A percentile compares a stretch with the other conserved stretches of the same genome.
Evolutionary conservation across 2,888 invertebrate genomes (phyloP).

Genomic region (Cyclophora albipunctata): DNA sequence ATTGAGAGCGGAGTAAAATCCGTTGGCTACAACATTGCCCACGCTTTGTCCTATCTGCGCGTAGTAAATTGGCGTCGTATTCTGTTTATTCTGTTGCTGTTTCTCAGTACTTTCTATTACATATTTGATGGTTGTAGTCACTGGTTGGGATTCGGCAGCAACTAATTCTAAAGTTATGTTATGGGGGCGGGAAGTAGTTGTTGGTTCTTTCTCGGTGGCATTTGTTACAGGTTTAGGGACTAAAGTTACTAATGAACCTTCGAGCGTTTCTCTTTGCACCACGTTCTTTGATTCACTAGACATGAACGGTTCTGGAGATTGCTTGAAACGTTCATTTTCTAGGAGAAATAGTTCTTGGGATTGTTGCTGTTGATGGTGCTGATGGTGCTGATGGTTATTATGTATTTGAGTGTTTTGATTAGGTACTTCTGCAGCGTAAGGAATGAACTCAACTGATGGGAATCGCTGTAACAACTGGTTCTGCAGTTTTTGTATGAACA

Average conservation of each 20-base stretch:
- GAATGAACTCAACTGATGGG: slow-evolving; percentile 58
- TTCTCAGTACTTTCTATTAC: slow-evolving; percentile 42
- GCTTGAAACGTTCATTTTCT: slow-evolving; percentile 48
- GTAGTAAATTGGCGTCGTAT: slow-evolving; percentile 61
- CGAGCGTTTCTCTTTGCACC: slow-evolving; percentile 57
- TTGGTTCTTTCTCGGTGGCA: slow-evolving; percentile 39
- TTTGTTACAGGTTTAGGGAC: slow-evolving; percentile 32
- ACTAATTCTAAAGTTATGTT: slow-evolving; percentile 41
- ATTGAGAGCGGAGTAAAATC: slow-evolving; percentile 76
- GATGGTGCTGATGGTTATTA: slow-evolving; percentile 27
- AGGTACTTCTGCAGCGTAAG: slow-evolving; percentile 48
- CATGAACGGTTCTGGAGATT: slow-evolving; percentile 36
- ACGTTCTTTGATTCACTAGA: slow-evolving; percentile 46
- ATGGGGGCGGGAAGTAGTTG: slow-evolving; percentile 32
- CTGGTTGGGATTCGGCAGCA: slow-evolving; percentile 40
- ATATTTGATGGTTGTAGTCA: slow-evolving; percentile 48
- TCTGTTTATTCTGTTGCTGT: slow-evolving; percentile 21
- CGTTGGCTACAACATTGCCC: slow-evolving; percentile 50
- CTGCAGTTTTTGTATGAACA: slow-evolving; percentile 62
- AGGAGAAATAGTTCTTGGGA: slow-evolving; percentile 38
- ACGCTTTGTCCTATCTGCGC: slow-evolving; percentile 62
- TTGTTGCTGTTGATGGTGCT: slow-evolving; percentile 21
- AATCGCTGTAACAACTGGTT: slow-evolving; percentile 54
- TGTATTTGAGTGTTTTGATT: slow-evolving; percentile 22
- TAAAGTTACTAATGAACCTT: slow-evolving; percentile 44